Evolutionary conservation across 2,113 vertebrate genomes (phyloP), one percentile per base, ranked within the genome.

Genomic region (Aphyosemion australe): DNA sequence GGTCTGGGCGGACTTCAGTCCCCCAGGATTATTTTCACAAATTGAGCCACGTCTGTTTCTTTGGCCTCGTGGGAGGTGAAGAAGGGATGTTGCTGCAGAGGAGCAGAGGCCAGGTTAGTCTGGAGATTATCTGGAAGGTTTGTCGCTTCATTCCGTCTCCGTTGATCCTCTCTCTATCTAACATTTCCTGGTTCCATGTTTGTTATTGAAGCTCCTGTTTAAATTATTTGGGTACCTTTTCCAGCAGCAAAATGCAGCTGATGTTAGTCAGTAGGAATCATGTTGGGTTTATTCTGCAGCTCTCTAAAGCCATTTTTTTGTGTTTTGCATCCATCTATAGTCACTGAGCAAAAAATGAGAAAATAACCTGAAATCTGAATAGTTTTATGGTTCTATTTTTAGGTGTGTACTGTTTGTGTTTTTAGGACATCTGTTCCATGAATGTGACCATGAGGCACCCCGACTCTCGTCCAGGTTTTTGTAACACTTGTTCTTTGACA

Each of bases 31-130:
- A 92, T 88, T 83, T 95, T 97, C 87, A 98, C 97, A 89, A 98
- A 99, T 91, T 93, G 95, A 57, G 96, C 95, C 92, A 98, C 95
- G 61, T 99, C 97, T 69, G 96, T 98, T 65, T 94, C 95, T 95
- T 97, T 96, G 94, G 95, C 94, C 93, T 97, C 96, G 5, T 99
- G 96, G 87, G 92, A 86, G 67, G 92, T 94, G 93, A 98, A 97
- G 93, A 99, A 99, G 71, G 86, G 93, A 91, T 97, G 97, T 95
- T 95, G 94, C 97, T 99, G 89, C 34, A 56, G 62, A 77, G 42
- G 37, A 65, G 12, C 18, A 0, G 12, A 39, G 2, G 8, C 6
- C 0, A 0, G 19, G 32, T 80, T 41, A 76, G 53, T 58, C 11
- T 19, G 53, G 34, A 37, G 34, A 10, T 37, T 10, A 37, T 8